Base-by-base conservation (phyloP, 2,797 vertebrate species). In the Anomalospiza imberbis region DNA sequence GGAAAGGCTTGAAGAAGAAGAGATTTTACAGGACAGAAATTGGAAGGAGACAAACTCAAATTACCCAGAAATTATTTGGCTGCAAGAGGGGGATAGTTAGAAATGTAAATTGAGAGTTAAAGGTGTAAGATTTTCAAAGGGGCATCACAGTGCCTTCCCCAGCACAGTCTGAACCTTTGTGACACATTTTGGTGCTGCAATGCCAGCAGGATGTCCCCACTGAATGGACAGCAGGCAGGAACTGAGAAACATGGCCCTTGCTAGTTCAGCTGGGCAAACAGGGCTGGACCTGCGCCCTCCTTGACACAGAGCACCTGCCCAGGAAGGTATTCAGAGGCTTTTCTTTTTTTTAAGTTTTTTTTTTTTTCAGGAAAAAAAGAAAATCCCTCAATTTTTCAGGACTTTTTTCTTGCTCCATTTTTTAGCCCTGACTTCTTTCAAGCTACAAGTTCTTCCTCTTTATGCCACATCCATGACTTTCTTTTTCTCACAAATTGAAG, bases 211-310 rank as follows among this genome's bases (percentile, higher is more conserved):
- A 61, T 0, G 3, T 44, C 13, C 44, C 38, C 0, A 3, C 21
- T 57, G 67, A 53, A 71, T 4, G 13, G 32, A 34, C 19, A 66
- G 38, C 6, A 16, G 15, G 42, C 9, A 20, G 44, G 20, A 28
- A 25, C 16, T 0, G 2, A 48, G 44, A 77, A 85, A 67, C 2
- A 1, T 0, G 5, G 42, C 9, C 62, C 7, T 2, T 3, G 7
- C 44, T 6, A 4, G 25, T 22, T 53, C 81, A 57, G 24, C 45
- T 78, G 73, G 70, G 40, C 60, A 84, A 83, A 86, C 22, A 81
- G 47, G 16, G 26, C 40, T 54, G 16, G 44, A 51, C 19, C 3
- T 3, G 1, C 31, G 86, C 21, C 9, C 12, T 50, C 16, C 29
- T 7, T 0, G 0, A 16, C 60, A 82, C 16, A 29, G 6, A 3